Base-by-base conservation (phyloP, 2,113 vertebrate species). In the Micromys minutus region DNA sequence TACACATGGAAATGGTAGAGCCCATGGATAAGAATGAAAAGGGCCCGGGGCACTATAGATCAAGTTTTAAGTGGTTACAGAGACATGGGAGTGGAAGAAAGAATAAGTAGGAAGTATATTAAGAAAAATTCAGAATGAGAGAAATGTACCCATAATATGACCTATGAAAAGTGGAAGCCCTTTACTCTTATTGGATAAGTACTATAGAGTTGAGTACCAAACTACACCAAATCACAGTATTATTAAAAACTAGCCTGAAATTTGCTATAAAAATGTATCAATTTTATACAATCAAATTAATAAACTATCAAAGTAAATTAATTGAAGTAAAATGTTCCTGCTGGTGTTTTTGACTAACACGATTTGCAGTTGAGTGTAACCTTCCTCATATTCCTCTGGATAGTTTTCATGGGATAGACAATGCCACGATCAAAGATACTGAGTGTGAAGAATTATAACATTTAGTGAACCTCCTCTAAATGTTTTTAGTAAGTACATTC, bases 371-470 rank as follows among this genome's bases (percentile, higher is more conserved):
- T 84, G 72, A 89, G 36, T 67, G 13, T 7, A 79, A 42, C 3
- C 29, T 71, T 10, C 13, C 31, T 8, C 10, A 36, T 39, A 76
- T 26, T 85, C 1, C 59, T 72, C 91, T 57, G 36, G 55, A 67
- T 7, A 45, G 65, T 42, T 90, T 67, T 42, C 89, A 36, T 59
- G 63, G 29, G 52, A 3, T 1, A 36, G 52, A 72, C 65, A 79
- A 67, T 31, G 0, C 12, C 9, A 74, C 2, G 1, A n/a, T 52
- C 6, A 22, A 24, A 72, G n/a, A 71, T 2, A 3, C 17, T 3
- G 47, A 57, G 26, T 69, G 1, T 50, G 24, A 80, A 85, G 19
- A 74, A 5, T 47, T 2, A 9, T 74, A 52, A 42, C 19, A 61
- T 42, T 89, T 92, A 59, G 3, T 19, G 88, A 45, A 39, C 22